A percentile compares a stretch with the other conserved stretches of the same genome.
These are phyloP conservation scores for Wiebesia pumilae DNA, from an alignment of 1,140 invertebrate species.

Conservation along the genomic window DNA sequence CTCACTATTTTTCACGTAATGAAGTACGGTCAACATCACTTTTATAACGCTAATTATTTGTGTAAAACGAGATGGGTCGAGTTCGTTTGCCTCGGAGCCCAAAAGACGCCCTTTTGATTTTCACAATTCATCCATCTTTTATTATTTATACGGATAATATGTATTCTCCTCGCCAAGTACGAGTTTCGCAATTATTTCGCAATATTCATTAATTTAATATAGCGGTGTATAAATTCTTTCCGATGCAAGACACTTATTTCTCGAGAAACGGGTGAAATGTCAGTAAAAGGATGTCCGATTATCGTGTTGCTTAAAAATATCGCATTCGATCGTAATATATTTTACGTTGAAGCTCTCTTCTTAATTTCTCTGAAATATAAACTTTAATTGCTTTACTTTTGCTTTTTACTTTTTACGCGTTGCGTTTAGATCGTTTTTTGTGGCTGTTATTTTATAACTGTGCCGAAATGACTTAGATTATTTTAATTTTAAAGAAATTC, in stretches of 20 bases:
- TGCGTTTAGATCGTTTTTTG: not conserved
- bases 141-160: too few species aligned
- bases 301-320: not conserved
- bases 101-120: not conserved
- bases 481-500: not conserved
- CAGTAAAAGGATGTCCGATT: not conserved
- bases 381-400: not conserved
- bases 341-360: not conserved
- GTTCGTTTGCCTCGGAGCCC: not conserved
- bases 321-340: not conserved
- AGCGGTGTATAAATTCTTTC: not conserved
- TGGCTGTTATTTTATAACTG: not conserved
- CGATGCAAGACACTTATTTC: not conserved
- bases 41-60: slow-evolving; percentile 12
- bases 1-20: slow-evolving; percentile 13
- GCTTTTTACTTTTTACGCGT: not conserved
- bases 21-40: slow-evolving; percentile 11
- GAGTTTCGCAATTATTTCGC: not conserved
- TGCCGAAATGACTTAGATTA: not conserved
- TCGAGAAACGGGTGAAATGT: not conserved
- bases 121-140: not conserved
- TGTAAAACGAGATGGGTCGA: not conserved
- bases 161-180: too few species aligned
- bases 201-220: not conserved
- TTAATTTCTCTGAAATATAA: not conserved